These are phyloP conservation scores for Cryptus viduatorius DNA, from an alignment of 2,888 invertebrate genomes.

Conservation along the genomic window DNA sequence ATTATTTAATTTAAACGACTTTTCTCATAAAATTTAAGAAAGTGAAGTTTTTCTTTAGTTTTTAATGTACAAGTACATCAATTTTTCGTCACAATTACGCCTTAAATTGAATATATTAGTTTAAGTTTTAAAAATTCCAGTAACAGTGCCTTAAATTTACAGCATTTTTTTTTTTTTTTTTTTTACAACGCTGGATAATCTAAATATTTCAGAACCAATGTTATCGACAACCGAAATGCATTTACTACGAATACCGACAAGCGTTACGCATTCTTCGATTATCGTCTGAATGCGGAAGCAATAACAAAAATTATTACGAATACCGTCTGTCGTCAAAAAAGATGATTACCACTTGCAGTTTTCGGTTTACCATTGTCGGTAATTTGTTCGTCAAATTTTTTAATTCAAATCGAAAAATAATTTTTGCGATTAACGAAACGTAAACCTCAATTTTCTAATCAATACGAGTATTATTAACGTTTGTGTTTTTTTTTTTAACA, in stretches of 20 bases:
- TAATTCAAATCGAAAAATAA: too few relatives aligned
- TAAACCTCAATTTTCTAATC: background rate
- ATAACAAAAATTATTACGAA: background rate
- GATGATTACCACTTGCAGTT: background rate
- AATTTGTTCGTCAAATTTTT: background rate
- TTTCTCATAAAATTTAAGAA: too few relatives aligned
- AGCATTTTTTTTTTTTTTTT: too few relatives aligned
- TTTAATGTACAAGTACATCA: background rate
- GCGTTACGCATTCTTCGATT: background rate
- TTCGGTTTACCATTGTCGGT: background rate
- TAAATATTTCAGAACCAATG: background rate
- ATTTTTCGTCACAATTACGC: too few relatives aligned
- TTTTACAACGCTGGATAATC: too few relatives aligned
- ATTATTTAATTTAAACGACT: too few relatives aligned
- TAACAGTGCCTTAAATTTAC: too few relatives aligned
- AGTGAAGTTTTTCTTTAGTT: too few relatives aligned
- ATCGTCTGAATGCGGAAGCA: background rate
- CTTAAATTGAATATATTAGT: too few relatives aligned
- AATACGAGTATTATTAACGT: background rate
- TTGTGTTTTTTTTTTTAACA: background rate
- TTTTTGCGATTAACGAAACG: too few relatives aligned
- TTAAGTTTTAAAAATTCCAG: too few relatives aligned
- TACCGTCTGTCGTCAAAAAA: background rate
- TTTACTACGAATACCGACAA: background rate
- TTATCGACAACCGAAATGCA: background rate